Evolutionary conservation across 2,888 invertebrate species (phyloP).

Genomic region (Pristionchus fissidentatus): DNA sequence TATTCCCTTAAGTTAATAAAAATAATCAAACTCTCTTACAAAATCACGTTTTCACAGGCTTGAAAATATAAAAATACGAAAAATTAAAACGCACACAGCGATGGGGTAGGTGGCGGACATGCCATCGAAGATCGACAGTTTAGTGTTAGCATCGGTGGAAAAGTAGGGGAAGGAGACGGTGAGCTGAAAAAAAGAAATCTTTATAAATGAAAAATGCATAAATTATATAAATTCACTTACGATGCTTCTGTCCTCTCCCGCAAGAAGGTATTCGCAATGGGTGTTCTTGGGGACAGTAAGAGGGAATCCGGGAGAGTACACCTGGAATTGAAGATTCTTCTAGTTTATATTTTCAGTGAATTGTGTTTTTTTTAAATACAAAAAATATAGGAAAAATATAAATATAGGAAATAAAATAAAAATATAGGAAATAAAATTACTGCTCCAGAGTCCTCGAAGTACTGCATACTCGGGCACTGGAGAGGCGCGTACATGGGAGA

Average conservation of each 20-base stretch:
- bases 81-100: constrained; percentile 10
- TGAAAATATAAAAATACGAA: too few species aligned
- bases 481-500: constrained; percentile 10
- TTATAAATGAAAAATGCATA: too few species aligned
- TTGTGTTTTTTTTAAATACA: not conserved
- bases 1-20: too few species aligned
- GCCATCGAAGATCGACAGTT: constrained; percentile 21
- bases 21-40: too few species aligned
- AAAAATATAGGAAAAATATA: not conserved
- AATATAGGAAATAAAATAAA: not conserved
- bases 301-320: constrained; percentile 48
- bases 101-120: constrained; percentile 15
- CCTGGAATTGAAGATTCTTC: not conserved
- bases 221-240: not conserved
- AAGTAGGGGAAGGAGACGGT: constrained; percentile 34
- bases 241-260: not conserved
- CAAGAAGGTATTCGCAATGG: constrained; percentile 41
- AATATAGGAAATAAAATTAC: not conserved
- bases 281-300: not conserved
- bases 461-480: constrained; percentile 35
- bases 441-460: constrained; percentile 18
- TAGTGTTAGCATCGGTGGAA: not conserved
- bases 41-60: too few species aligned
- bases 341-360: not conserved
- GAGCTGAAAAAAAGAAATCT: not conserved